Evolutionary conservation across 1,140 invertebrate species (phyloP).

Genomic region (Yoshiicerus persimilis): DNA sequence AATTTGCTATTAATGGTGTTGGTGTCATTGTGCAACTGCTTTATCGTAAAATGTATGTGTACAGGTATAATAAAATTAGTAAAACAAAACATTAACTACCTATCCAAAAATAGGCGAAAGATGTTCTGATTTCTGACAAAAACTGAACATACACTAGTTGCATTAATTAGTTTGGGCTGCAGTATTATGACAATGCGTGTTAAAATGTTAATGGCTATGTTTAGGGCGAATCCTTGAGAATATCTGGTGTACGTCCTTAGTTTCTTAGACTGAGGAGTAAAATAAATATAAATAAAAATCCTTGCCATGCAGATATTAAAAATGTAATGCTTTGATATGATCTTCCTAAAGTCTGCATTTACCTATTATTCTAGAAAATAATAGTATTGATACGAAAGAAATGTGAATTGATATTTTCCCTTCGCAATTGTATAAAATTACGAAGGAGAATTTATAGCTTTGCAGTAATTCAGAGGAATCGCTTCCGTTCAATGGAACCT

Average conservation of each 20-base stretch:
- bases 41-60: no score
- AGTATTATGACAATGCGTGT: no score
- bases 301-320: not conserved
- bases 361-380: not conserved
- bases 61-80: no score
- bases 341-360: not conserved
- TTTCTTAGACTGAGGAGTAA: not conserved
- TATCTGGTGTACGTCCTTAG: not conserved
- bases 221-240: not conserved
- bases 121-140: no score
- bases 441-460: not conserved
- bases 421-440: not conserved
- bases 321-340: no score
- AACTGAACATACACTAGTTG: no score
- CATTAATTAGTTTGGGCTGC: no score
- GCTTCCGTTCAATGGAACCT: not conserved
- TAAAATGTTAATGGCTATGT: not conserved
- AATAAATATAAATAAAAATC: no score
- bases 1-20: no score
- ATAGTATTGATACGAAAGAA: not conserved
- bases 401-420: not conserved
- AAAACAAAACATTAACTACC: no score
- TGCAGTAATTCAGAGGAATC: not conserved
- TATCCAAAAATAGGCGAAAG: no score
- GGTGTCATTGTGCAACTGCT: no score